Evolutionary conservation across 2,113 vertebrate species (phyloP), one percentile per base, ranked within the genome.

Genomic region (Phycodurus eques): DNA sequence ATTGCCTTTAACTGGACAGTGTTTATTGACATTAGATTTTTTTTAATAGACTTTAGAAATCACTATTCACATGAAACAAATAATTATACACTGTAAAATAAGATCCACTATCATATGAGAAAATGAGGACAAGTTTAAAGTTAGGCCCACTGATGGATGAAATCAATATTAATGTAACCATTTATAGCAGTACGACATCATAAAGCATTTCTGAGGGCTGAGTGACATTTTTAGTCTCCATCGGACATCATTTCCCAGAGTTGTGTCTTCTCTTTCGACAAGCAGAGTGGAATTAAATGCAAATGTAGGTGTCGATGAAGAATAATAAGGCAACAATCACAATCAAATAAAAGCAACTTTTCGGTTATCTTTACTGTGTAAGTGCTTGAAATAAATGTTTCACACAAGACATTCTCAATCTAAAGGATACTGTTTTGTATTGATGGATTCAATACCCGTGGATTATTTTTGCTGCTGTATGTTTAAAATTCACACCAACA

Each of bases 261-360:
- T 49, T 61, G 59, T 59, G 7, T 22, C 3, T 33, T 71, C 67
- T 81, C 61, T 78, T 68, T 87, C 79, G 83, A 70, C 77, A 77
- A 75, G 79, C 49, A 79, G 76, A 65, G 63, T 68, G 63, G n/a
- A 83, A 78, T 84, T 87, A 80, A 76, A 87, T 71, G 83, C 71
- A 82, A 83, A 87, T 79, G 77, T 64, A 88, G 78, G 70, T 81
- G 78, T 35, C 8, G 53, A 87, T 62, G 79, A 82, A 71, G 60
- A 84, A 87, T 87, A 81, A 86, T 92, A 93, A 93, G 91, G 91
- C 91, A 92, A 88, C 87, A 81, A 83, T 92, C 74, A 89, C 80
- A 80, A 61, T 35, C 17, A 31, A 31, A 59, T 27, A 68, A 82
- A 83, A 84, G 78, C 79, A 79, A 86, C 80, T 77, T 80, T 74